Percentiles rank a stretch among this genome's conserved stretches.
phyloP scores from a whole-genome alignment of 2,113 vertebrate genomes.

The Fregata magnificens region DNA sequence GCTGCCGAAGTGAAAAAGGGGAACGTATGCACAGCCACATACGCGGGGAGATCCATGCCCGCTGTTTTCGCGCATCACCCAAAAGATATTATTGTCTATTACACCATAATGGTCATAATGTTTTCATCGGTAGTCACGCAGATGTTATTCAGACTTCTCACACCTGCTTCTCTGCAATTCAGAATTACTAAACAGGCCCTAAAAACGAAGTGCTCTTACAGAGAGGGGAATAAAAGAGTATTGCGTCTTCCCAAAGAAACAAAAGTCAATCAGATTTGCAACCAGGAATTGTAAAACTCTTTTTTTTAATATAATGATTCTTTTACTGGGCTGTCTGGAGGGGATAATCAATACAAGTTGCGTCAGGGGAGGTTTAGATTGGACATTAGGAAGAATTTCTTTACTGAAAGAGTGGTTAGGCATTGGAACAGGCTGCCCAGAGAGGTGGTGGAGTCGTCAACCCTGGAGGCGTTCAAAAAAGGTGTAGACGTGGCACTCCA shows the following conservation, averaged over 20 bases:
- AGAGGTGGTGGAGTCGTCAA: too few relatives aligned
- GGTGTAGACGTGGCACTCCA: too few relatives aligned
- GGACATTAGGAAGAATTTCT: too few relatives aligned
- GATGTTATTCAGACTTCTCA: neutral
- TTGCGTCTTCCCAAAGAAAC: neutral
- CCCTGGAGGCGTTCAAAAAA: too few relatives aligned
- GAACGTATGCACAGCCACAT: neutral
- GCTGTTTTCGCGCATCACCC: fast-evolving
- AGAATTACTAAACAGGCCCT: neutral
- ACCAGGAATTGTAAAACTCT: neutral
- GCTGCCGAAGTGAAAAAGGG: neutral
- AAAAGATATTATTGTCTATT: neutral
- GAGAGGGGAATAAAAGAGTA: neutral
- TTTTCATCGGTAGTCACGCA: neutral
- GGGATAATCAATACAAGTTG: constrained; percentile 41
- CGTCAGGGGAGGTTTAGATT: too few relatives aligned
- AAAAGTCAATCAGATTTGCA: constrained; percentile 12
- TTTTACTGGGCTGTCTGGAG: constrained; percentile 1
- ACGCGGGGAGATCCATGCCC: fast-evolving
- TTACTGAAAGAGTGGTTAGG: too few relatives aligned
- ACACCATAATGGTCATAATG: neutral
- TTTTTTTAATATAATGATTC: neutral
- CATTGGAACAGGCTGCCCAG: too few relatives aligned
- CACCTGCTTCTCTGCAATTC: constrained; percentile 6
- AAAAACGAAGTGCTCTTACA: neutral